Evolutionary conservation across 2,797 vertebrate species (phyloP), one percentile per base, ranked within the genome.

Genomic region (Enteromius fasciolatus): DNA sequence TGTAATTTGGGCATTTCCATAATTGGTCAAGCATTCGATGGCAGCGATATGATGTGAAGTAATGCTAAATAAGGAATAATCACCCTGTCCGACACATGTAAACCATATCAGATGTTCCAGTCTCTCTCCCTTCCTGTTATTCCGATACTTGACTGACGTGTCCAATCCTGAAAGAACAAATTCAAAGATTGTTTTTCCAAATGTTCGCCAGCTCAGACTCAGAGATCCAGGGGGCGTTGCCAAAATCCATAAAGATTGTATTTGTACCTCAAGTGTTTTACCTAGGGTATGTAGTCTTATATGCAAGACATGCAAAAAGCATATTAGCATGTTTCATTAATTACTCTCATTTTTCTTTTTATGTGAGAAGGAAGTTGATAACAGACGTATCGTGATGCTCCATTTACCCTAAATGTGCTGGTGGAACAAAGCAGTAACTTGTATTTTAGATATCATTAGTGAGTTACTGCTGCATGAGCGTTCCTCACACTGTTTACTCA

Each of bases 1-100:
- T 57, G 18, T 41, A 76, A 61, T 61, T 61, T 28, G 54, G 10
- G 10, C 3, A 64, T 14, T 77, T 46, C 59, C 57, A 63, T 64
- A 77, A 46, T 63, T 28, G 75, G 59, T 77, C 36, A 77, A 77
- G 18, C 12, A 64, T 31, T 63, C 44, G 9, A 2, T 64, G 17
- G 15, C n/a, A 31, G 41, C 3, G 5, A 33, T 14, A 63, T 33
- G 41, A 64, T 9, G 39, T 31, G 28, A 77, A 77, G 3, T 44
- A 68, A 33, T 36, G 31, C 61, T 78, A 64, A 76, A 77, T 72
- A 81, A 66, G 33, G 57, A 10, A 76, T 52, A 77, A 84, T 81
- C 54, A 70, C 23, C 18, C 59, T 20, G 28, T 64, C 23, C 0
- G 15, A 61, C 23, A 63, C 68, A 25, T 57, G 39, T 67, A 28